Percentiles rank a stretch among this genome's conserved stretches.
phyloP scores from a whole-genome alignment of 2,797 vertebrate genomes.

The Chiloscyllium punctatum region DNA sequence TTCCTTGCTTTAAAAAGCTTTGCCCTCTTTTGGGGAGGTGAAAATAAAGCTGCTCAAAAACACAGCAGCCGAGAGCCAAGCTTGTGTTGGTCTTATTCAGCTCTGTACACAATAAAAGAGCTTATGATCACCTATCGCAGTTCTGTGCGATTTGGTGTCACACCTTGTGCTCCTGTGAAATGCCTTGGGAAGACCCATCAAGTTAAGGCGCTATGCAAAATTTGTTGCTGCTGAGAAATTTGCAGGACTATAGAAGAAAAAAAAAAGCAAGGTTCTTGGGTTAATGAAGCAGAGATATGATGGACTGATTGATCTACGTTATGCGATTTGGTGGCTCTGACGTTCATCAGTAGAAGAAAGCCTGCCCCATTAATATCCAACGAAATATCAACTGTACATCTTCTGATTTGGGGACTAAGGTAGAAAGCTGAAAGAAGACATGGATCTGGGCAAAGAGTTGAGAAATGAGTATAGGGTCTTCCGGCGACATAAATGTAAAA shows the following conservation, averaged over 20 bases:
- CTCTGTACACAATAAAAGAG: no score
- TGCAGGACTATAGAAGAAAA: no score
- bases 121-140: not conserved
- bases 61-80: not conserved
- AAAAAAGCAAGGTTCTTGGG: no score
- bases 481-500: not conserved
- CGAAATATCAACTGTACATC: not conserved
- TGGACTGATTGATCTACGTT: not conserved
- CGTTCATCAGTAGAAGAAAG: not conserved
- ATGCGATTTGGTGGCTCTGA: not conserved
- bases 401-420: not conserved
- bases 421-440: not conserved
- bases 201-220: not conserved
- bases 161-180: not conserved
- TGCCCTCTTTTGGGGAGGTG: no score
- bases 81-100: no score
- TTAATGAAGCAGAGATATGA: not conserved
- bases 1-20: no score
- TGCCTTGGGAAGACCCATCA: no score
- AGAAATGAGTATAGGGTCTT: not conserved
- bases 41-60: not conserved
- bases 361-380: not conserved
- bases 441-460: not conserved
- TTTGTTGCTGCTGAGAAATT: not conserved
- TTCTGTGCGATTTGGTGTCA: not conserved